Percentiles rank a stretch among this genome's conserved stretches.
These are phyloP conservation scores for Aspidapion aeneum DNA, from an alignment of 2,888 invertebrate genomes.

Conservation along the genomic window DNA sequence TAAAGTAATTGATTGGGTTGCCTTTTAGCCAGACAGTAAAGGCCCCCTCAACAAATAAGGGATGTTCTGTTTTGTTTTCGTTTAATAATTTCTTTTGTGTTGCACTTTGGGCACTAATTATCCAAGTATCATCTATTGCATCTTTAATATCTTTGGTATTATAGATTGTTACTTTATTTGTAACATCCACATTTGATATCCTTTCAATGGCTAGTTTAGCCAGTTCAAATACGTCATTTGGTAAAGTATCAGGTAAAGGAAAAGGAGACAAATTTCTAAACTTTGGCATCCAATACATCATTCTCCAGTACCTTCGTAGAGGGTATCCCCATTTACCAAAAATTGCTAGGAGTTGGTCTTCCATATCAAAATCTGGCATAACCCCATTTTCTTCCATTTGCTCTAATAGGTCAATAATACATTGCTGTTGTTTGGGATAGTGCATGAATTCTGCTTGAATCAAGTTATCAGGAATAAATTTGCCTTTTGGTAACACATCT, in stretches of 20 bases:
- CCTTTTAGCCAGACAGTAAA: constrained; percentile 75
- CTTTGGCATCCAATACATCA: constrained; percentile 93
- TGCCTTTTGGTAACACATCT: constrained; percentile 85
- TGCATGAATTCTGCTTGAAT: constrained; percentile 90
- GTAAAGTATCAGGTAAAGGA: constrained; percentile 74
- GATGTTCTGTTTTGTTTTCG: constrained; percentile 58
- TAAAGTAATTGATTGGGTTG: constrained; percentile 77
- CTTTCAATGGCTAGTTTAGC: constrained; percentile 80
- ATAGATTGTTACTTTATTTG: constrained; percentile 45
- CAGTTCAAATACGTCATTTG: constrained; percentile 70
- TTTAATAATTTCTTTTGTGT: constrained; percentile 67
- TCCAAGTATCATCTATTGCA: constrained; percentile 85
- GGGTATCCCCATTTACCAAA: constrained; percentile 80
- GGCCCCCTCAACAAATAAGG: constrained; percentile 82
- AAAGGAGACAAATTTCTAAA: constrained; percentile 88
- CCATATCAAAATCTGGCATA: constrained; percentile 87
- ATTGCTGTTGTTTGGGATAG: constrained; percentile 94
- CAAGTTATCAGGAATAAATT: constrained; percentile 76
- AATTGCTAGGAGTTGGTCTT: constrained; percentile 73
- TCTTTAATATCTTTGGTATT: constrained; percentile 65
- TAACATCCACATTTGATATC: constrained; percentile 76
- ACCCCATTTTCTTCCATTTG: constrained; percentile 92
- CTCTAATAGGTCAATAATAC: constrained; percentile 83
- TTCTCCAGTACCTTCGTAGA: constrained; percentile 70
- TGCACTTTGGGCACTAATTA: constrained; percentile 82